Percentiles rank a stretch among this genome's conserved stretches.
These are phyloP conservation scores for Zapus hudsonius DNA, from an alignment of 2,113 vertebrate species.

Conservation along the genomic window DNA sequence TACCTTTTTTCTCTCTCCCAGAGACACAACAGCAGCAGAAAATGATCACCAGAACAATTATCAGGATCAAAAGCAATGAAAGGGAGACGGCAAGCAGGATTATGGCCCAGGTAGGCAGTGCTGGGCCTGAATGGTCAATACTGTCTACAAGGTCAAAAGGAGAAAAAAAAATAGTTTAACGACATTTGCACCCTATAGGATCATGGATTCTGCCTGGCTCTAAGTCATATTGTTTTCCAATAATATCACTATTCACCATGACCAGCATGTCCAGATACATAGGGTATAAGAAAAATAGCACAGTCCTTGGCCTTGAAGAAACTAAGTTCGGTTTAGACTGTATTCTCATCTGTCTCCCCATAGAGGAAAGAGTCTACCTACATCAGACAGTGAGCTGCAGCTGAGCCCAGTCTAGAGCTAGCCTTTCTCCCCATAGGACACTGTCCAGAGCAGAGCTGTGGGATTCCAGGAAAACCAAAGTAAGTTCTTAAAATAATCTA, in stretches of 20 bases:
- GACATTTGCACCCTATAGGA: not conserved
- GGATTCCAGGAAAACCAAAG: not conserved
- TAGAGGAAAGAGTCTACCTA: not conserved
- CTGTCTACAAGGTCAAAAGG: slow-evolving; percentile 3
- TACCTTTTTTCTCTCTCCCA: slow-evolving; percentile 64
- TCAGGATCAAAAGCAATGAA: slow-evolving; percentile 78
- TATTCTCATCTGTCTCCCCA: not conserved
- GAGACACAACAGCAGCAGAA: slow-evolving; percentile 78
- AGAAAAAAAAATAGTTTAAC: not conserved
- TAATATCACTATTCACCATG: not conserved
- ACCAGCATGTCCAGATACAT: too few species aligned
- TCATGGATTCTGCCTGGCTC: not conserved
- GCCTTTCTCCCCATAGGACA: not conserved
- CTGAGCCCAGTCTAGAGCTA: not conserved
- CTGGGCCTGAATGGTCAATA: rapidly evolving
- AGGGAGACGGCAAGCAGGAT: not conserved
- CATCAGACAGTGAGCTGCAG: not conserved
- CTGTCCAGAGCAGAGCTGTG: not conserved
- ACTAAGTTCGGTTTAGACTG: too few species aligned
- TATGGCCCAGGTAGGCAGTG: slow-evolving; percentile 70
- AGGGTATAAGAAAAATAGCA: too few species aligned
- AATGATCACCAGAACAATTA: slow-evolving; percentile 76
- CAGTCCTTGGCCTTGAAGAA: too few species aligned
- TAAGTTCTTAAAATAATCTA: not conserved
- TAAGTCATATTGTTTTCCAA: not conserved